These are phyloP conservation scores for Chrysochloris asiatica DNA, from an alignment of 2,113 vertebrate genomes.

Conservation along the genomic window DNA sequence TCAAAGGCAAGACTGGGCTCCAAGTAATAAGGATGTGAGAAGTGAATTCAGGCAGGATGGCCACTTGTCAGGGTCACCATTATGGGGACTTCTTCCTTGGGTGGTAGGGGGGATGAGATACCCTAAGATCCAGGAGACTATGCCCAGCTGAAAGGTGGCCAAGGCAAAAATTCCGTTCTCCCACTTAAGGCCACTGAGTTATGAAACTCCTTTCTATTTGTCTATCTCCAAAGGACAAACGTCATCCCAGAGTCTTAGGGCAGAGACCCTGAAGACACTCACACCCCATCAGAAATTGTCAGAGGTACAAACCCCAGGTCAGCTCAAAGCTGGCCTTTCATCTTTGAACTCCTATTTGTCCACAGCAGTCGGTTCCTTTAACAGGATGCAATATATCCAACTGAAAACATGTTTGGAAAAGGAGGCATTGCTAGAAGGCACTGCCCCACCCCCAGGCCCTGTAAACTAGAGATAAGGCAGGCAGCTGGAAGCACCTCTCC, in stretches of 20 bases:
- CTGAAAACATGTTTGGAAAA: constrained; percentile 57
- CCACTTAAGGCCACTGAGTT: not conserved
- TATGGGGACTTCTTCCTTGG: not conserved
- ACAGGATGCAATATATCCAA: constrained; percentile 63
- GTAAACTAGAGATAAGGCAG: constrained; percentile 77
- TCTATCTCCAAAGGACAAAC: constrained; percentile 38
- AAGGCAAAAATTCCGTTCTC: not conserved
- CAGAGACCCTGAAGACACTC: constrained; percentile 33
- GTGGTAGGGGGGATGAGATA: not conserved
- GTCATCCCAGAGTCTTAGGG: not conserved
- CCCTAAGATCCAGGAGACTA: not conserved
- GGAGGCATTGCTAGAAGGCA: not conserved
- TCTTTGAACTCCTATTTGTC: not conserved
- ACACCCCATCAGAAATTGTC: not conserved
- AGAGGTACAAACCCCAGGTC: constrained; percentile 47
- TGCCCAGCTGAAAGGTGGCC: constrained; percentile 2
- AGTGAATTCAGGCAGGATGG: not conserved
- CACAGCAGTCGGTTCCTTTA: constrained; percentile 62
- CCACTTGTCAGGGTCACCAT: not conserved
- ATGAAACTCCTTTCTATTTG: constrained; percentile 29
- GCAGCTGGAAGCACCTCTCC: constrained; percentile 51
- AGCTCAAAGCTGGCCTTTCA: constrained; percentile 1
- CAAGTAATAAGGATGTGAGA: not conserved
- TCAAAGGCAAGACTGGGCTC: constrained; percentile 30
- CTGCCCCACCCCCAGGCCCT: constrained; percentile 58